Evolutionary conservation across 2,888 invertebrate species (phyloP).

Genomic region (Leptinotarsa rubiginosa): DNA sequence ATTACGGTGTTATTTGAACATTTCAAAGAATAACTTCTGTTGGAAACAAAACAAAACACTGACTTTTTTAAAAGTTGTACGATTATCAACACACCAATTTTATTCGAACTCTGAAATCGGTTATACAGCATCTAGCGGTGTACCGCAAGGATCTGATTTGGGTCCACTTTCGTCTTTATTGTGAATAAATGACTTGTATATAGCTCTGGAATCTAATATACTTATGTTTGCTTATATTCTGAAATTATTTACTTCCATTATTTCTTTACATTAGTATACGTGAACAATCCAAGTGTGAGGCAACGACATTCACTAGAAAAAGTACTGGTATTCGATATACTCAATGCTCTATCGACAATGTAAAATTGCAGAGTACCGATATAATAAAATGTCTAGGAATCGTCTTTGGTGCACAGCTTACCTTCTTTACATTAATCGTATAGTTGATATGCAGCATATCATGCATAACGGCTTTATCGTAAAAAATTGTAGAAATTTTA

Average conservation of each 20-base stretch:
- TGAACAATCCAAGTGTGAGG: neutral
- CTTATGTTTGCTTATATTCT: neutral
- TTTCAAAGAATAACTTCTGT: too few species aligned
- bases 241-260: neutral
- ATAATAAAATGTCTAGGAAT: neutral
- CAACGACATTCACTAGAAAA: neutral
- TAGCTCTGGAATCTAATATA: neutral
- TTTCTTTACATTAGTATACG: neutral
- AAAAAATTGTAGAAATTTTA: neutral
- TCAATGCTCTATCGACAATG: neutral
- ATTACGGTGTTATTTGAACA: too few species aligned
- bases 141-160: neutral
- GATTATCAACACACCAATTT: too few species aligned
- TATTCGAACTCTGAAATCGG: too few species aligned
- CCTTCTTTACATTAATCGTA: neutral
- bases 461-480: neutral
- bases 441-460: neutral
- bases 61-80: too few species aligned
- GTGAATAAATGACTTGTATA: neutral
- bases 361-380: neutral
- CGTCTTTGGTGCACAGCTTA: neutral
- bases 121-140: neutral
- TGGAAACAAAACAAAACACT: too few species aligned
- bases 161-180: neutral
- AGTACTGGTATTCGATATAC: neutral